Evolutionary conservation across 2,113 vertebrate species (phyloP).

Genomic region (Circaetus cinerascens): DNA sequence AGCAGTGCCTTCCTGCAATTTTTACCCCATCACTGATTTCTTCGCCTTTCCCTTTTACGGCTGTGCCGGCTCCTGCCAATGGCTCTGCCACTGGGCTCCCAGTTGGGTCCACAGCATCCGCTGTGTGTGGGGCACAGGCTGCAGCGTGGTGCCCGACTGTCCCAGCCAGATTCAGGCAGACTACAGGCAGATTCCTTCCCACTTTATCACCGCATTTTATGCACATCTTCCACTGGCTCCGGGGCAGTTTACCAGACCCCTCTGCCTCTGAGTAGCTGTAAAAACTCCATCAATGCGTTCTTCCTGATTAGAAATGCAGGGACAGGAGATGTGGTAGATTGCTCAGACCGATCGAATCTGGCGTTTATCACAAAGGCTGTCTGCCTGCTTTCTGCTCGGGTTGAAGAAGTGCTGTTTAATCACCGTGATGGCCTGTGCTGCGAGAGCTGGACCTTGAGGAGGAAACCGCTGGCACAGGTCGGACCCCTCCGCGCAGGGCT

Average conservation of each 20-base stretch:
- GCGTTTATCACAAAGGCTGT: background rate
- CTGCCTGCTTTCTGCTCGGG: background rate
- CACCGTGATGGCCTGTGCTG: background rate
- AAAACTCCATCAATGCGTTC: background rate
- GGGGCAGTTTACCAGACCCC: background rate
- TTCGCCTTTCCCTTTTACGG: background rate
- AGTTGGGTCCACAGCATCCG: fast-evolving
- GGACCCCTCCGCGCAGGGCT: fast-evolving
- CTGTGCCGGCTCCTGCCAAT: background rate
- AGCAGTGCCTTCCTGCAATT: background rate
- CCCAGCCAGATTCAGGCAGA: background rate
- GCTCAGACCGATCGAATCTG: background rate
- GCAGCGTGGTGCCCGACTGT: fast-evolving
- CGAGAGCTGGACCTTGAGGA: background rate
- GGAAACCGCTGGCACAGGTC: background rate
- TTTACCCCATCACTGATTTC: background rate
- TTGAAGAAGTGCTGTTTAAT: background rate
- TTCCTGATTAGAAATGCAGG: background rate
- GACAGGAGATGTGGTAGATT: background rate
- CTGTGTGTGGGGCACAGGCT: background rate
- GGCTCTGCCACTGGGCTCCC: background rate
- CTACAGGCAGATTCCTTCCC: background rate
- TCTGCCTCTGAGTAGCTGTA: background rate
- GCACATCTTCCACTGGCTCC: background rate
- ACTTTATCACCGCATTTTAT: background rate